Conservation (phyloP, 1,140 invertebrate genomes). For the Drosophila mojavensis region DNA sequence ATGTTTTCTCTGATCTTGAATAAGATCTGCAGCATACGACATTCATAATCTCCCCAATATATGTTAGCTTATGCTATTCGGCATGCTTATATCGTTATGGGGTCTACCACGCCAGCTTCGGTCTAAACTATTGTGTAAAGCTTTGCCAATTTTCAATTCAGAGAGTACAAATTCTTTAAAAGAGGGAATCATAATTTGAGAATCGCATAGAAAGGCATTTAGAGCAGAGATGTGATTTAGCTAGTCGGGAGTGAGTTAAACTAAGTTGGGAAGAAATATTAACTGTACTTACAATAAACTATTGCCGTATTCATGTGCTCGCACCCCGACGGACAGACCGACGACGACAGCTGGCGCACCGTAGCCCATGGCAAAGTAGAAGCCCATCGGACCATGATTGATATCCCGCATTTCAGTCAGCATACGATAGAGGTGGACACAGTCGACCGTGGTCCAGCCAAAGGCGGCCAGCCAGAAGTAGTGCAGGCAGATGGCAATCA, state of each 20-base stretch:
- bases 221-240: too few species aligned
- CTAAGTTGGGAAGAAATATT: too few species aligned
- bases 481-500: slow-evolving; percentile 95
- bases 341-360: slow-evolving; percentile 97
- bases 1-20: too few species aligned
- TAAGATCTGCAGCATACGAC: too few species aligned
- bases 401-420: slow-evolving; percentile 97
- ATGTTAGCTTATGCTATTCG: too few species aligned
- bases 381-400: slow-evolving; percentile 96
- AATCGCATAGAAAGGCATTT: neutral
- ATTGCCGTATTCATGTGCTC: slow-evolving; percentile 98
- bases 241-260: too few species aligned
- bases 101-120: too few species aligned
- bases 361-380: slow-evolving; percentile 97
- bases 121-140: too few species aligned
- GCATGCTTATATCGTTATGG: too few species aligned
- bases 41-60: too few species aligned
- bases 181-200: neutral
- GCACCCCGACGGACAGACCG: slow-evolving; percentile 94
- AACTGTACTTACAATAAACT: slow-evolving; percentile 92
- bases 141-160: too few species aligned
- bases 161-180: too few species aligned
- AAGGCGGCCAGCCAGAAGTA: slow-evolving; percentile 96
- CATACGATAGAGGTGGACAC: slow-evolving; percentile 96
- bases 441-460: slow-evolving; percentile 95